Evolutionary conservation across 2,888 invertebrate species (phyloP).

Genomic region (Eugnorisma glareosa): DNA sequence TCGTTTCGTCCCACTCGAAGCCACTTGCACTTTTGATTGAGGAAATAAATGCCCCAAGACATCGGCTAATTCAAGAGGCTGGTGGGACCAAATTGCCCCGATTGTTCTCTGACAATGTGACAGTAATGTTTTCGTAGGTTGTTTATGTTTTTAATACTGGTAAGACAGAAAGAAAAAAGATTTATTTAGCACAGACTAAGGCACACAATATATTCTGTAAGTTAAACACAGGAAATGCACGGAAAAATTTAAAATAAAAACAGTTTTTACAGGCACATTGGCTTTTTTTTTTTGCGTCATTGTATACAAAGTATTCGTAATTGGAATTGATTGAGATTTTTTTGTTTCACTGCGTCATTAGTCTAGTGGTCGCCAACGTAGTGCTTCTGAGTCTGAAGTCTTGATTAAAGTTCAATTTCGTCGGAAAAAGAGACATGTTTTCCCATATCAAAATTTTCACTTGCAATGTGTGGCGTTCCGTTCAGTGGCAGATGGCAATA

Average conservation of each 20-base stretch:
- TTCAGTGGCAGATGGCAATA: neutral
- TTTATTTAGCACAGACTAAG: neutral
- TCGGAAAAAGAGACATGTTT: neutral
- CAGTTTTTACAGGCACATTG: no score
- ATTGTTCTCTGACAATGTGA: constrained; percentile 77
- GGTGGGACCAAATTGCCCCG: constrained; percentile 79
- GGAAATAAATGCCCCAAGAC: constrained; percentile 86
- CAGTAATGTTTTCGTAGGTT: constrained; percentile 72
- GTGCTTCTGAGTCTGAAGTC: neutral
- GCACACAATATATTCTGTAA: neutral
- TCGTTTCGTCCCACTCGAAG: constrained; percentile 84
- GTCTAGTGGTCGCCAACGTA: neutral
- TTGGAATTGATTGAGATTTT: no score
- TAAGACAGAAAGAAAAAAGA: neutral
- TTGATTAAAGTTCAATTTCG: neutral
- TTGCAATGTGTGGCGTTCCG: neutral
- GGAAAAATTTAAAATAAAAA: no score
- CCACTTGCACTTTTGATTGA: constrained; percentile 88
- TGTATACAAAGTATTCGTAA: no score
- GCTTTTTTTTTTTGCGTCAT: no score
- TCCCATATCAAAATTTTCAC: neutral
- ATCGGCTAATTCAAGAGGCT: constrained; percentile 84
- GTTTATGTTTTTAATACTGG: constrained; percentile 68
- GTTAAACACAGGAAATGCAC: no score
- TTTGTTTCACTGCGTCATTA: no score